These are phyloP conservation scores for Psettodes erumei DNA, from an alignment of 2,113 vertebrate species.

Conservation along the genomic window DNA sequence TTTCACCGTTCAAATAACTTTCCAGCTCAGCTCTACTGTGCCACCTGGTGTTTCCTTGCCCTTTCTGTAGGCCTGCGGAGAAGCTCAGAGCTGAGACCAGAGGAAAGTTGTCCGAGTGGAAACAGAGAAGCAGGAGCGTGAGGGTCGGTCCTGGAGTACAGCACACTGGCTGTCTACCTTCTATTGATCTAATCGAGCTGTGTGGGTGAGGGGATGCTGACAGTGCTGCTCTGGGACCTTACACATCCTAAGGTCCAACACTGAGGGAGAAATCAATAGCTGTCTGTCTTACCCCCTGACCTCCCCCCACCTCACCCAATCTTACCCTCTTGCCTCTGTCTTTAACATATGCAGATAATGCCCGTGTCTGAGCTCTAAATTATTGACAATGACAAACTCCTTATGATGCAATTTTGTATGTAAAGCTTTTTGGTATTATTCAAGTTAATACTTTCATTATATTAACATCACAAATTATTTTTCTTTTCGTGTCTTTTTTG, in stretches of 20 bases:
- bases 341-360: conserved; percentile 11
- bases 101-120: conserved; percentile 7
- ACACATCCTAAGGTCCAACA: conserved; percentile 43
- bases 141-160: conserved; percentile 15
- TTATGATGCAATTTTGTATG: background rate
- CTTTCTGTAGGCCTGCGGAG: conserved; percentile 19
- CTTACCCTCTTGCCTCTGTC: conserved; percentile 3
- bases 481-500: too few species aligned
- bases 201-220: conserved; percentile 65
- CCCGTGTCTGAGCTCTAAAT: conserved; percentile 8
- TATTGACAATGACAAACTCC: background rate
- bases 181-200: conserved; percentile 66
- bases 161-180: conserved; percentile 34
- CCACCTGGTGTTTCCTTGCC: conserved; percentile 65
- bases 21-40: conserved; percentile 53
- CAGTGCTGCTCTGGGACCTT: conserved; percentile 45
- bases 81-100: background rate
- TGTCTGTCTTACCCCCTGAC: conserved; percentile 5
- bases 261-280: conserved; percentile 41
- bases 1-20: conserved; percentile 23
- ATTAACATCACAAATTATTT: background rate
- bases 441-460: background rate
- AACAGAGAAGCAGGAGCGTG: background rate
- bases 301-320: background rate
- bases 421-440: too few species aligned